A percentile compares a stretch with the other conserved stretches of the same genome.
phyloP scores from a whole-genome alignment of 2,888 invertebrate genomes.

The Meghimatium bilineatum region DNA sequence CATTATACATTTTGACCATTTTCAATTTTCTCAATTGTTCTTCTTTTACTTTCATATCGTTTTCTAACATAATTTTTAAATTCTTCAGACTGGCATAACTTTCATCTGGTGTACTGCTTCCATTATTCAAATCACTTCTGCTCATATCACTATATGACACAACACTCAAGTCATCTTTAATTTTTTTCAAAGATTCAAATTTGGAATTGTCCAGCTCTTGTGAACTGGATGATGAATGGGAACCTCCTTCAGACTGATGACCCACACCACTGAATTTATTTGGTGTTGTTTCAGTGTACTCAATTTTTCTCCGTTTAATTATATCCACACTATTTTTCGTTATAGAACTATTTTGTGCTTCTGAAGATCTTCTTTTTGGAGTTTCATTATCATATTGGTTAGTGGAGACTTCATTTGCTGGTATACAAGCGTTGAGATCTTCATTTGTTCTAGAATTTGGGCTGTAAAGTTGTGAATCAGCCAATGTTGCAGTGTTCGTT shows the following conservation, averaged over 20 bases:
- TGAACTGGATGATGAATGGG: not conserved
- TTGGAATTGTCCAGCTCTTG: not conserved
- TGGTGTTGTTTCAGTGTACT: not conserved
- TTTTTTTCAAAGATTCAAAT: not conserved
- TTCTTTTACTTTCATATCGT: constrained; percentile 52
- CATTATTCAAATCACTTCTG: not conserved
- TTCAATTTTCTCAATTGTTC: constrained; percentile 64
- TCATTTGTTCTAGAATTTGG: not conserved
- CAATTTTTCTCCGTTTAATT: constrained; percentile 10
- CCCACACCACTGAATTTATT: not conserved
- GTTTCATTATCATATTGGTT: not conserved
- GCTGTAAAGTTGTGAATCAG: not conserved
- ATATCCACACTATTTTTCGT: not conserved
- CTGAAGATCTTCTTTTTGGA: constrained; percentile 1
- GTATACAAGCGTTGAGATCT: not conserved
- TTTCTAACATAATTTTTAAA: constrained; percentile 32
- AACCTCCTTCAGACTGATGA: not conserved
- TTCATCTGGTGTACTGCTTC: not conserved
- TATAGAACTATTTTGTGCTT: not conserved
- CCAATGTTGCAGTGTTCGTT: not conserved
- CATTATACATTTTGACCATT: constrained; percentile 68
- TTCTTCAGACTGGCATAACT: not conserved
- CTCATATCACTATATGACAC: not conserved
- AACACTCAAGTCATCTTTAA: not conserved
- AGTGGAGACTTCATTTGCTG: not conserved